Base-by-base conservation (phyloP, 2,113 vertebrate genomes). In the Macheiramphus alcinus region DNA sequence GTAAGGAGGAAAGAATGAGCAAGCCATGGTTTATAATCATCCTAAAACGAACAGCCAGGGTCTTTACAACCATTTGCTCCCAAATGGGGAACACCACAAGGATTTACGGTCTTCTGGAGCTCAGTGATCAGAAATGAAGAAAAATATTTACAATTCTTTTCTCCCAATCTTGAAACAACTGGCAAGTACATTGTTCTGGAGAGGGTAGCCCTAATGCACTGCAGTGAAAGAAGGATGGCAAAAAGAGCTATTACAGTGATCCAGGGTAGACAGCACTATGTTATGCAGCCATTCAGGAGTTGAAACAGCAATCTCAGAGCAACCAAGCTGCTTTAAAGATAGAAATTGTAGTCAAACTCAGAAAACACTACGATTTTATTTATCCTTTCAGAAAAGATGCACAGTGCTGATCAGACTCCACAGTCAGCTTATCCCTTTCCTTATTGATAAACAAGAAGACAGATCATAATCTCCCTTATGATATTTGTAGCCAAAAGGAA, bases 301-400 rank as follows among this genome's bases (percentile, higher is more conserved):
- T 90, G 97, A 97, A 96, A 93, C 86, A 53, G 87, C 85, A 88
- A 93, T 95, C 96, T 95, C 97, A 83, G 93, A 97, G 97, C 94
- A 96, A 84, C 92, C 63, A 94, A 97, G 79, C 88, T 95, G 93
- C 94, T 94, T 95, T 98, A 97, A 98, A 98, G 93, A 94, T 61
- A 96, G 84, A 98, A 98, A 98, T 90, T 71, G 52, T 83, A 97
- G 73, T 95, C 79, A 97, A 96, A 97, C 80, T 97, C 92, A 87
- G 93, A 98, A 97, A 98, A 96, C 96, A 96, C 80, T 79, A 94
- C 84, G 94, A 96, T 96, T 96, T 97, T 97, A 93, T 97, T 97
- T 97, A 96, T 93, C 91, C 88, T 96, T 98, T 98, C 97, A 96
- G 94, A 97, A 97, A 97, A 93, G 93, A 93, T 91, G 83, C 89